Conservation (phyloP, 2,113 vertebrate genomes). For the Rynchops niger region DNA sequence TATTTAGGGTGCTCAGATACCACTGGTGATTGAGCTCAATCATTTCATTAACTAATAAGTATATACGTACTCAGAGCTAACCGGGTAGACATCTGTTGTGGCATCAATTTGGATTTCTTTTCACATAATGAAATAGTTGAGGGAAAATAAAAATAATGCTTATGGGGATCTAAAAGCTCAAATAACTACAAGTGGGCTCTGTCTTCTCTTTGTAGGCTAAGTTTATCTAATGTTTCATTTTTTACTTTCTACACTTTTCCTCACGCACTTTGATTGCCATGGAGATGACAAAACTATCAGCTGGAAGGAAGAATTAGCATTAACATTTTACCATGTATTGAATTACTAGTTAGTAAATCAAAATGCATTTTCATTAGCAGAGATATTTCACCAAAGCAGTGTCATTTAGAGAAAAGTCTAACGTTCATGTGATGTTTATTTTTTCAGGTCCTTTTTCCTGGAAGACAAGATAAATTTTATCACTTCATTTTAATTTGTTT, state of each 20-base stretch:
- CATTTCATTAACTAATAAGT: neutral
- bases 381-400: neutral
- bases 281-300: neutral
- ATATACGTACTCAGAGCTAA: neutral
- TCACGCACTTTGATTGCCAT: neutral
- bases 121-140: neutral
- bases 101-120: neutral
- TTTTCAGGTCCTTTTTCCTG: neutral
- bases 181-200: neutral
- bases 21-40: neutral
- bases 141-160: neutral
- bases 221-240: neutral
- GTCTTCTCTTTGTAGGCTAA: neutral
- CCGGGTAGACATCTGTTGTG: neutral
- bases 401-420: neutral
- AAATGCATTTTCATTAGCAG: constrained; percentile 23
- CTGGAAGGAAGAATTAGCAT: neutral
- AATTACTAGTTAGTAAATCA: neutral
- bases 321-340: constrained; percentile 1
- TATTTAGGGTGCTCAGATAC: neutral
- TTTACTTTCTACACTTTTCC: neutral
- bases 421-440: neutral
- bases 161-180: neutral
- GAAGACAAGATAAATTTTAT: neutral
- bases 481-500: neutral